phyloP scores from a whole-genome alignment of 2,797 vertebrate species.

The Chelmon rostratus region DNA sequence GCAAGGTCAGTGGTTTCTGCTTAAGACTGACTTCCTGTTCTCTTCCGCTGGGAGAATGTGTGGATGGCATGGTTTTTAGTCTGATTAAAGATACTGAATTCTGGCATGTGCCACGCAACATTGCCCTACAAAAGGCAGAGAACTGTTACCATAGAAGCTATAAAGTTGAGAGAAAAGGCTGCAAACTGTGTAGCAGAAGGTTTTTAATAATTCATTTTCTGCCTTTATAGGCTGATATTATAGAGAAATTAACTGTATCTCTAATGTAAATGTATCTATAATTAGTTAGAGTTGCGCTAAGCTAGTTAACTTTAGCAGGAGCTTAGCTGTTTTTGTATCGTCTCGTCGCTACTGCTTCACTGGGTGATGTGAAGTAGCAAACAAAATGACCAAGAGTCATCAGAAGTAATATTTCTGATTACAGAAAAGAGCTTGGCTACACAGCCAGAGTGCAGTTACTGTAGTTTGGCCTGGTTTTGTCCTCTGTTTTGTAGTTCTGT shows the following conservation, averaged over 20 bases:
- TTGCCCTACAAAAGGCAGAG: background rate
- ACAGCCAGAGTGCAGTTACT: too few species aligned
- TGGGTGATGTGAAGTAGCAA: too few species aligned
- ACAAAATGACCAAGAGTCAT: too few species aligned
- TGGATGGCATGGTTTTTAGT: background rate
- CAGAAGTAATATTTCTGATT: too few species aligned
- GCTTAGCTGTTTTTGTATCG: too few species aligned
- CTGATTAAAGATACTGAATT: background rate
- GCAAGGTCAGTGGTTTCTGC: constrained; percentile 87
- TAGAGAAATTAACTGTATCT: too few species aligned
- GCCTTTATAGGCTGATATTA: too few species aligned
- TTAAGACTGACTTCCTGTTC: constrained; percentile 13
- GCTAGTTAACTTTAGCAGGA: too few species aligned
- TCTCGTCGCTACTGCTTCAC: too few species aligned
- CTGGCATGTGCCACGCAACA: background rate
- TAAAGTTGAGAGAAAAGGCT: background rate
- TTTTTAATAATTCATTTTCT: background rate
- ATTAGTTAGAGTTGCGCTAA: too few species aligned
- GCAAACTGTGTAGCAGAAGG: background rate
- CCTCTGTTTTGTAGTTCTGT: background rate
- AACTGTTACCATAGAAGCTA: background rate
- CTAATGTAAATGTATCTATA: too few species aligned
- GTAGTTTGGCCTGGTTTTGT: background rate
- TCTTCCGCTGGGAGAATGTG: background rate
- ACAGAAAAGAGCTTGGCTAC: too few species aligned